A percentile compares a stretch with the other conserved stretches of the same genome.
These are phyloP conservation scores for Pteropus alecto DNA, from an alignment of 2,113 vertebrate species.

Conservation along the genomic window DNA sequence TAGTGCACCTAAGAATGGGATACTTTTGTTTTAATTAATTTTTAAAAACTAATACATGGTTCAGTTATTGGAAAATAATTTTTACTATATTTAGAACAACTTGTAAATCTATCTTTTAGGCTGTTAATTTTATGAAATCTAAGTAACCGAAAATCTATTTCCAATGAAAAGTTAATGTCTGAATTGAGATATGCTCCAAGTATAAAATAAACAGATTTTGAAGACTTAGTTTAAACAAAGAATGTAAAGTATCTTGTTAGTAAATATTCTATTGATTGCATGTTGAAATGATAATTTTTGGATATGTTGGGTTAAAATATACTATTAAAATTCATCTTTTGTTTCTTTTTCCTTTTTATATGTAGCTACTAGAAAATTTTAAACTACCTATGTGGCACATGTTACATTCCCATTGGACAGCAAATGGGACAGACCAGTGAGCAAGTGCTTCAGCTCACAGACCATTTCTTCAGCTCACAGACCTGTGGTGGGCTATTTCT, in stretches of 20 bases:
- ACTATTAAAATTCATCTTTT: background rate
- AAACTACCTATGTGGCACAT: background rate
- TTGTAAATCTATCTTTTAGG: background rate
- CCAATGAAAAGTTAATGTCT: background rate
- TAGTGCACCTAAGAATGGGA: background rate
- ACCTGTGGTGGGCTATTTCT: background rate
- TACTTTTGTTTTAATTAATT: background rate
- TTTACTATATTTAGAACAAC: conserved; percentile 13
- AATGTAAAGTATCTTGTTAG: background rate
- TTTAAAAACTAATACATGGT: background rate
- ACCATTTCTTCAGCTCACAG: background rate
- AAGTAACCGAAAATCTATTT: background rate
- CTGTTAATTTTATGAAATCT: background rate
- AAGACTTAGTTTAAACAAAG: background rate
- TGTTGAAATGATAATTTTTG: background rate
- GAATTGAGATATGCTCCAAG: background rate
- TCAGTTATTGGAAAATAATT: background rate
- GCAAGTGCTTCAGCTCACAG: background rate
- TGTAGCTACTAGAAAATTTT: background rate
- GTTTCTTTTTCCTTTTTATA: background rate
- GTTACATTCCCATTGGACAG: background rate
- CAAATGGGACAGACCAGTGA: background rate
- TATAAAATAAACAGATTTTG: conserved; percentile 41
- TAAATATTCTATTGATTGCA: background rate
- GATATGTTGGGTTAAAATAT: background rate